Base-by-base conservation (phyloP, 2,797 vertebrate genomes). In the Onychomys arenicola region DNA sequence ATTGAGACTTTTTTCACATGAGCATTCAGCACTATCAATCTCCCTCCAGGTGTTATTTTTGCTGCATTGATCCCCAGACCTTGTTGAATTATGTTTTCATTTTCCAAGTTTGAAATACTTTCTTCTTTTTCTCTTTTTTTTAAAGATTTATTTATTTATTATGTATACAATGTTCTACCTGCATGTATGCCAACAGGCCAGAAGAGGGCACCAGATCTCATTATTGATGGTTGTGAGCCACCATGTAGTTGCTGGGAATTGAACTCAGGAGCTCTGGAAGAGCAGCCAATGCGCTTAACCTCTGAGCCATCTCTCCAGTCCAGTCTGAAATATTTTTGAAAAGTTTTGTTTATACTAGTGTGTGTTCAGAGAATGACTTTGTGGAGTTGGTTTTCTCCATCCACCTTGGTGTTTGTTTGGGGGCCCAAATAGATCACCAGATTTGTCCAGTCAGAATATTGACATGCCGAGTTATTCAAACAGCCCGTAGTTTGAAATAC, bases 11-110 rank as follows among this genome's bases (percentile, higher is more conserved):
- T 92, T 73, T 40, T 43, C 0, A 75, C 29, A 3, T 34, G 32
- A 27, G 6, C 4, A 63, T 65, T 85, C 34, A 75, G 6, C 88
- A 2, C 46, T 75, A 0, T 34, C 29, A 32, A 59, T 85, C 84
- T 92, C 40, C 29, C 71, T 67, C 27, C 86, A 57, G 91, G 40
- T 4, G 27, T 8, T 77, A 17, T 73, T 96, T 91, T 93, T 91
- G 57, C 37, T 80, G 37, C 49, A 29, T 76, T 52, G 37, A n/a
- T 43, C 23, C 59, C 43, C 52, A 77, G 75, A 73, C 69, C 93
- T 92, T 84, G 49, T 57, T 93, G 57, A 85, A 55, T 77, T 73
- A 2, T 61, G 12, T 92, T 92, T 96, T 94, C 17, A 59, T 85
- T 90, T 96, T 57, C 11, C 32, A 83, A 43, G 21, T 69, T 49